Base-by-base conservation (phyloP, 2,797 vertebrate genomes). In the Cuniculus paca region DNA sequence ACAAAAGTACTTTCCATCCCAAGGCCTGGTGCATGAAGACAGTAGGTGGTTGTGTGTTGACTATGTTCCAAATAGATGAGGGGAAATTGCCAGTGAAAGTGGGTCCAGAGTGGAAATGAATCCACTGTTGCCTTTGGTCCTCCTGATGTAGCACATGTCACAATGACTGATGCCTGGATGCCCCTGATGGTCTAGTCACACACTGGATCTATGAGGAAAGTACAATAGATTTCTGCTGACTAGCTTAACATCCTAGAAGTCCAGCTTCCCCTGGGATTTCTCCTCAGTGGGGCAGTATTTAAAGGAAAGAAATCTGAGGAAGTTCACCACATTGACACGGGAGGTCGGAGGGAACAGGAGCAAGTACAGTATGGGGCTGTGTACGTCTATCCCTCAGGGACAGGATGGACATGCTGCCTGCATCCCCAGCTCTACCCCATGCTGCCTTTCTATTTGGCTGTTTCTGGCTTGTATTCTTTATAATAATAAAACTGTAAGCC, bases 331-430 rank as follows among this genome's bases (percentile, higher is more conserved):
- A 36, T 13, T 7, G 82, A 45, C 9, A 34, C 42, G 14, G 24
- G 14, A 72, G 28, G 2, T 31, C 16, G 6, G 13, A 1, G 2
- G 45, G 3, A n/a, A 7, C 7, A 7, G 50, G 77, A 79, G 5
- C 6, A 39, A 65, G 22, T 2, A 7, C 0, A 10, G 2, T 5
- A 12, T 19, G 8, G 9, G 10, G 28, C 7, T 0, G 31, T 34
- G 24, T 65, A 17, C 31, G 11, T 4, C 20, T 14, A 11, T 14
- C 12, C 75, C 39, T 17, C 1, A 42, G 7, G 31, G 39, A 50
- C 16, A 19, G 60, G 60, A 45, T 31, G 31, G 45, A 34, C 31
- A 1, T 28, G 72, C 42, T 31, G 42, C 6, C 72, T 48, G 42
- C 72, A 16, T 75, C 31, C 26, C 48, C 17, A 19, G 8, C 31